Conservation (phyloP, 2,113 vertebrate genomes). For the Myiozetetes cayanensis region DNA sequence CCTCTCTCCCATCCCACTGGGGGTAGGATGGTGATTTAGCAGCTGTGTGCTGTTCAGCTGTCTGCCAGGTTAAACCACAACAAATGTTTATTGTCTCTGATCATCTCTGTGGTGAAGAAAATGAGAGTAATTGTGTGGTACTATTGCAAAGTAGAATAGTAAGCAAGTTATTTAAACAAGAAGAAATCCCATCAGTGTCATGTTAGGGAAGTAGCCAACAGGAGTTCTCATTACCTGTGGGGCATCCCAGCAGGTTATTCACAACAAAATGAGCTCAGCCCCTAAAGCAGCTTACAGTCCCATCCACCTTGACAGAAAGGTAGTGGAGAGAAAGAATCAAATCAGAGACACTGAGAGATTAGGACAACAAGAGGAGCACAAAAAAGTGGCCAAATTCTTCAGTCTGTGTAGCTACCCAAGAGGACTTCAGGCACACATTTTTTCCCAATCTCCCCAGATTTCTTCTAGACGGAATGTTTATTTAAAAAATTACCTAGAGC, state of each 20-base stretch:
- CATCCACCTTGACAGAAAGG: not conserved
- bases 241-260: not conserved
- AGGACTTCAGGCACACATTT: not conserved
- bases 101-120: not conserved
- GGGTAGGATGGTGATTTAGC: not conserved
- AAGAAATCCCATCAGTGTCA: not conserved
- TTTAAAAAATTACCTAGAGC: not conserved
- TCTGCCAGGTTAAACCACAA: not conserved
- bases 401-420: not conserved
- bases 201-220: not conserved
- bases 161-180: not conserved
- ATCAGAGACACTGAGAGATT: not conserved
- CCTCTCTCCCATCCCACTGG: not conserved
- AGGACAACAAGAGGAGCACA: not conserved
- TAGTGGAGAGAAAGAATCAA: not conserved
- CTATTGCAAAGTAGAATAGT: not conserved
- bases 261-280: not conserved
- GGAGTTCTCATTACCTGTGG: fast-evolving
- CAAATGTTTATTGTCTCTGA: not conserved
- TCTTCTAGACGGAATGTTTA: not conserved
- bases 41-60: not conserved
- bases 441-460: not conserved
- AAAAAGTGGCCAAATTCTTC: not conserved
- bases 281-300: not conserved
- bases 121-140: not conserved